Conservation (phyloP, 1,140 invertebrate genomes). For the Agrypnia vestita region DNA sequence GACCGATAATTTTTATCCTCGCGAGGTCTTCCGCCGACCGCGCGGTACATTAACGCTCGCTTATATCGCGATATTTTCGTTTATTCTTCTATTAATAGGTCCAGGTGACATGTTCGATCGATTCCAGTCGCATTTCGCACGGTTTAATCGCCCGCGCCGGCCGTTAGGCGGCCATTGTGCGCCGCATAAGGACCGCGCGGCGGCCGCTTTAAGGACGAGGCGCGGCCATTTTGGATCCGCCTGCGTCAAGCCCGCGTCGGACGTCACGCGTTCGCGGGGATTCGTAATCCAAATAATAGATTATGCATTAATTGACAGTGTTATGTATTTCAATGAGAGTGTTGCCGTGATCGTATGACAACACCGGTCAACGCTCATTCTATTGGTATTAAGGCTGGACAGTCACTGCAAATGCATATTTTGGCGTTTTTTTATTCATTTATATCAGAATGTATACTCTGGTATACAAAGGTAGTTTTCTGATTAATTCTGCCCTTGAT, state of each 20-base stretch:
- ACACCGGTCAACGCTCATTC: too few species aligned
- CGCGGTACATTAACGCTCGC: not conserved
- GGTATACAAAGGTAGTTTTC: too few species aligned
- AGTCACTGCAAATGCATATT: too few species aligned
- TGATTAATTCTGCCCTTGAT: too few species aligned
- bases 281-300: too few species aligned
- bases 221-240: not conserved
- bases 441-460: too few species aligned
- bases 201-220: not conserved
- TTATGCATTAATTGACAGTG: too few species aligned
- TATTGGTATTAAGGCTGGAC: too few species aligned
- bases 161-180: not conserved
- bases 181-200: not conserved
- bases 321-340: too few species aligned
- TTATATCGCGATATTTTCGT: not conserved
- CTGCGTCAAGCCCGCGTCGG: not conserved
- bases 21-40: not conserved
- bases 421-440: too few species aligned
- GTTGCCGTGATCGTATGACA: too few species aligned
- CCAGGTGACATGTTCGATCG: constrained; percentile 7
- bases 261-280: not conserved
- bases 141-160: not conserved
- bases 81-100: constrained; percentile 17
- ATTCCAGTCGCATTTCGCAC: not conserved
- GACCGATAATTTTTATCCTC: too few species aligned